A percentile compares a stretch with the other conserved stretches of the same genome.
Evolutionary conservation across 2,797 vertebrate species (phyloP).

Genomic region (Huso huso): DNA sequence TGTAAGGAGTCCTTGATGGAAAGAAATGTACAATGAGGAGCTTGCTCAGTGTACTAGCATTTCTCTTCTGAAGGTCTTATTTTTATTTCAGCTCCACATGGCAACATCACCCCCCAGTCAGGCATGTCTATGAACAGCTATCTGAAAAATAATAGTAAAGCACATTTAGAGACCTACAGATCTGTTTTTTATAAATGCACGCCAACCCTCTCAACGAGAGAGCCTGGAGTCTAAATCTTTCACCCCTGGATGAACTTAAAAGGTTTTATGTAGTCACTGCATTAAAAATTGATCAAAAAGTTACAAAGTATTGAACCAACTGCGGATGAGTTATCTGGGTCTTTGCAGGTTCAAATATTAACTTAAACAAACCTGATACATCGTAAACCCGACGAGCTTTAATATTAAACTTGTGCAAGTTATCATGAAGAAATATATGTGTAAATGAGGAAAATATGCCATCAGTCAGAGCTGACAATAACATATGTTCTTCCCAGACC

Average conservation of each 20-base stretch:
- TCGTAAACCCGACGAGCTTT: background rate
- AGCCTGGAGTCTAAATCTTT: conserved; percentile 8
- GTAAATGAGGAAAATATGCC: conserved; percentile 8
- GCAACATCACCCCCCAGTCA: too few relatives aligned
- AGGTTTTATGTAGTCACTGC: background rate
- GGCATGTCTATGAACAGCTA: too few relatives aligned
- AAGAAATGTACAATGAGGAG: too few relatives aligned
- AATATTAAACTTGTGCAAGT: conserved; percentile 6
- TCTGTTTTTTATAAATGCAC: conserved; percentile 5
- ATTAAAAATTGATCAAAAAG: conserved; percentile 9
- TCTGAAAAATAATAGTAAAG: background rate
- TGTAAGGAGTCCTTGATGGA: too few relatives aligned
- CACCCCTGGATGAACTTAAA: conserved; percentile 1
- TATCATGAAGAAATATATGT: background rate
- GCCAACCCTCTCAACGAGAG: background rate
- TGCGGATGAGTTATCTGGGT: conserved; percentile 1
- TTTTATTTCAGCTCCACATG: too few relatives aligned
- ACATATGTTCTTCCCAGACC: conserved; percentile 5
- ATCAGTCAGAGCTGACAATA: conserved; percentile 8
- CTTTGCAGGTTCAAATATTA: conserved; percentile 10
- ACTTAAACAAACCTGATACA: conserved; percentile 9
- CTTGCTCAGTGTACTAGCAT: too few relatives aligned
- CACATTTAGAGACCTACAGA: conserved; percentile 5
- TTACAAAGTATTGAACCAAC: background rate
- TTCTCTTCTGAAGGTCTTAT: too few relatives aligned